These are phyloP conservation scores for Sphinx pinastri DNA, from an alignment of 2,888 invertebrate species.

Conservation along the genomic window DNA sequence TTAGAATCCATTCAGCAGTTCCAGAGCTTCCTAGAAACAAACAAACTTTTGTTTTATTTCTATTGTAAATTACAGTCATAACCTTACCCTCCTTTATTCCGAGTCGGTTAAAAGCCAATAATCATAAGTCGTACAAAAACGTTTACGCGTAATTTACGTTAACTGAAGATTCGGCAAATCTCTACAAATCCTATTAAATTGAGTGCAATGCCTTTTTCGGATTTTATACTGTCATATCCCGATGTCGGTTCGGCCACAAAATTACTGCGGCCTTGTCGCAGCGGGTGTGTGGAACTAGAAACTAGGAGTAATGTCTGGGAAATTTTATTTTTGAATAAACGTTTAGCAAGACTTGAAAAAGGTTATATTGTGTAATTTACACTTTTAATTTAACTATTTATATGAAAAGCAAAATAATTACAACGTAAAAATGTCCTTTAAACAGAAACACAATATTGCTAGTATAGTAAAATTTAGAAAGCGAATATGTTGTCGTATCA, in stretches of 20 bases:
- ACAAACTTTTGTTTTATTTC: not conserved
- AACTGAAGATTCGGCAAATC: conserved; percentile 2
- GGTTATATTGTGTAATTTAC: too few relatives aligned
- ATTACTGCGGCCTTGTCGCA: conserved; percentile 11
- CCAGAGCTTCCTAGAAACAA: not conserved
- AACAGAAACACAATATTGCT: too few relatives aligned
- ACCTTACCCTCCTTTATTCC: not conserved
- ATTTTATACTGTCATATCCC: conserved; percentile 9
- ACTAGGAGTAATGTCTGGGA: not conserved
- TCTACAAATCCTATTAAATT: conserved; percentile 13
- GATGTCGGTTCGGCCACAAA: conserved; percentile 11
- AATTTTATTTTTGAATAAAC: too few relatives aligned
- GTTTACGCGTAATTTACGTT: not conserved
- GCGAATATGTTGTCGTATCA: too few relatives aligned
- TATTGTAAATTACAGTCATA: not conserved
- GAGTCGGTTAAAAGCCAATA: not conserved
- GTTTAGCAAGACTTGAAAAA: too few relatives aligned
- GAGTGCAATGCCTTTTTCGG: conserved; percentile 4
- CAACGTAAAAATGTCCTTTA: too few relatives aligned
- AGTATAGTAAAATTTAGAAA: too few relatives aligned
- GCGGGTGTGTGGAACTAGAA: not conserved
- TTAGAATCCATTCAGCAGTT: too few relatives aligned
- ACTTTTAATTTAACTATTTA: too few relatives aligned
- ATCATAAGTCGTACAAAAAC: conserved; percentile 1
- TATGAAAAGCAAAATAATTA: too few relatives aligned